Percentiles rank a stretch among this genome's conserved stretches.
Evolutionary conservation across 2,113 vertebrate genomes (phyloP).

Genomic region (Cyprinodon brontotheroides): DNA sequence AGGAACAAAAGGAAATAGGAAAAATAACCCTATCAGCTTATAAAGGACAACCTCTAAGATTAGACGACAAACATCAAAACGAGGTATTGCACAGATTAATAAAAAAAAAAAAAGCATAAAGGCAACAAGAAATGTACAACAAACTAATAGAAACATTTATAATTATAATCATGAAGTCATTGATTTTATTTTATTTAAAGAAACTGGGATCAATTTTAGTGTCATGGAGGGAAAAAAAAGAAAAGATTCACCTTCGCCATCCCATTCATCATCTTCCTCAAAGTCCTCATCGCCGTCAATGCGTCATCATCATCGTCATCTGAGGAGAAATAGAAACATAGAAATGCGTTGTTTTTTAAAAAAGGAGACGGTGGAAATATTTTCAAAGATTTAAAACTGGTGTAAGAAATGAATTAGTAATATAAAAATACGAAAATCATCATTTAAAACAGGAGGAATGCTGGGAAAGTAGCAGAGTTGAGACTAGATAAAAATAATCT

Average conservation of each 20-base stretch:
- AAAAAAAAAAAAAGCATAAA: conserved; percentile 84
- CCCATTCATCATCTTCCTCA: conserved; percentile 98
- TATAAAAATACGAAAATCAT: neutral
- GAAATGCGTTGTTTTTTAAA: too few relatives aligned
- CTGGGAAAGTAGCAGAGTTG: too few relatives aligned
- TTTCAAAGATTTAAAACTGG: neutral
- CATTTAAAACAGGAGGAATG: neutral
- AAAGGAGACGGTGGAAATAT: too few relatives aligned
- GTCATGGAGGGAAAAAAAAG: conserved; percentile 69
- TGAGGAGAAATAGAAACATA: conserved; percentile 49
- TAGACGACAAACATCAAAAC: conserved; percentile 90
- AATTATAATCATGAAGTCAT: conserved; percentile 88
- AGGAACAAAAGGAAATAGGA: neutral
- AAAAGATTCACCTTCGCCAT: conserved; percentile 85
- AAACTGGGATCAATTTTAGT: conserved; percentile 88
- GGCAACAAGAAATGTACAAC: conserved; percentile 98
- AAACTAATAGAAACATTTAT: conserved; percentile 95
- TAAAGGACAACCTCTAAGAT: conserved; percentile 63
- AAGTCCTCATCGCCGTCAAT: conserved; percentile 96
- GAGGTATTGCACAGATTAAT: conserved; percentile 99
- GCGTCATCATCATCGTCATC: conserved; percentile 96
- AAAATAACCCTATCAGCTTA: conserved; percentile 2
- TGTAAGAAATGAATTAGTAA: neutral
- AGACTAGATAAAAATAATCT: too few relatives aligned
- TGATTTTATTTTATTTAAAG: conserved; percentile 81